Conservation (phyloP, 2,797 vertebrate species). For the Ceyx erithaca region DNA sequence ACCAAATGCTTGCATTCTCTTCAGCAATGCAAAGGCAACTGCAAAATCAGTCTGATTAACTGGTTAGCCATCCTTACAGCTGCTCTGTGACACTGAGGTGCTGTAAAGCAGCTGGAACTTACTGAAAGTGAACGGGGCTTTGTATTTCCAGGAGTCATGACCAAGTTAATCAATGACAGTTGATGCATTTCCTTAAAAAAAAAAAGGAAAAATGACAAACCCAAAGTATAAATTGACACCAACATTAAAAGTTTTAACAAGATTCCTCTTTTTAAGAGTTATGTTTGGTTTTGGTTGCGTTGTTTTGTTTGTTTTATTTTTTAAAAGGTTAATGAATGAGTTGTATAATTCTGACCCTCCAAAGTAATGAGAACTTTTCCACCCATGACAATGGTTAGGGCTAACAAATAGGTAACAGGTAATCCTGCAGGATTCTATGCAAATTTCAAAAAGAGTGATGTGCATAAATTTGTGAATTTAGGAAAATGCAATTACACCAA, state of each 20-base stretch:
- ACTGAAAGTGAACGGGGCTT: neutral
- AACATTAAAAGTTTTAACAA: neutral
- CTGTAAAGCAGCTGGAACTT: neutral
- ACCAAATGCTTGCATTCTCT: neutral
- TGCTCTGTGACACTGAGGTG: neutral
- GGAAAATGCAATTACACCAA: neutral
- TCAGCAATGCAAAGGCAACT: neutral
- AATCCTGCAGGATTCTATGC: neutral
- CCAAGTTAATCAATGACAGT: neutral
- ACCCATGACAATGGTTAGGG: neutral
- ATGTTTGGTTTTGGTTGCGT: no score
- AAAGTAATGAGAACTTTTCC: neutral
- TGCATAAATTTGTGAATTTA: neutral
- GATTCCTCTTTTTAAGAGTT: neutral
- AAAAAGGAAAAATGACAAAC: accelerated
- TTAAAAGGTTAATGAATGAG: neutral
- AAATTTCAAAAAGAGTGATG: neutral
- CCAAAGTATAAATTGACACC: neutral
- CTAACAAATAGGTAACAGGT: neutral
- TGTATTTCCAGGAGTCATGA: neutral
- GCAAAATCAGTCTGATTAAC: neutral
- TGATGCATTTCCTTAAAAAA: neutral
- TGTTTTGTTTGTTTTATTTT: no score
- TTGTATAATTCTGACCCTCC: neutral
- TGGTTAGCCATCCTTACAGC: neutral